A percentile compares a stretch with the other conserved stretches of the same genome.
phyloP scores from a whole-genome alignment of 1,140 invertebrate species.

The Papilio machaon region DNA sequence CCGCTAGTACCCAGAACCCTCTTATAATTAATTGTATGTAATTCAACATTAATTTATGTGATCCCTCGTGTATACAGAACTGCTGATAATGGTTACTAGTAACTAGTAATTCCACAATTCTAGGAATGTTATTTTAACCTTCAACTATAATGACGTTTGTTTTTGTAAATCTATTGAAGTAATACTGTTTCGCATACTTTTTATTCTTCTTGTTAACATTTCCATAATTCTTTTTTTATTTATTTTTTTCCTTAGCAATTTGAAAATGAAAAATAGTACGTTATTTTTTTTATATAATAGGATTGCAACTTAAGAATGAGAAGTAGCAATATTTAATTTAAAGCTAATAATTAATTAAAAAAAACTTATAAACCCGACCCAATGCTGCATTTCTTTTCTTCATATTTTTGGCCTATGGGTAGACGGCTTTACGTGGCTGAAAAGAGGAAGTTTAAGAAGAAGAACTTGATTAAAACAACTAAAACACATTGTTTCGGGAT shows the following conservation, averaged over 20 bases:
- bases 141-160: not conserved
- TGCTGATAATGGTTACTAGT: not conserved
- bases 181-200: not conserved
- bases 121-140: not conserved
- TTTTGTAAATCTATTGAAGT: not conserved
- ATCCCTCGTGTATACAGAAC: constrained; percentile 10
- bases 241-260: not conserved
- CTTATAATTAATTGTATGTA: not conserved
- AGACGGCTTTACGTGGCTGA: too few relatives aligned
- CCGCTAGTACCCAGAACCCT: not conserved
- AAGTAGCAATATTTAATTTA: too few relatives aligned
- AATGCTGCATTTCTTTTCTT: too few relatives aligned
- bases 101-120: not conserved
- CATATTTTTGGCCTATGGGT: too few relatives aligned
- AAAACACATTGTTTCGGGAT: not conserved
- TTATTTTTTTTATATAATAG: too few relatives aligned
- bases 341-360: too few relatives aligned
- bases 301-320: too few relatives aligned
- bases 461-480: not conserved
- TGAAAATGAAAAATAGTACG: not conserved
- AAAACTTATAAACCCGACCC: too few relatives aligned
- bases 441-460: too few relatives aligned
- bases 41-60: not conserved
- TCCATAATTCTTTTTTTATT: not conserved
- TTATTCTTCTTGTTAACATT: not conserved